phyloP scores from a whole-genome alignment of 2,113 vertebrate genomes.

The Piliocolobus tephrosceles region DNA sequence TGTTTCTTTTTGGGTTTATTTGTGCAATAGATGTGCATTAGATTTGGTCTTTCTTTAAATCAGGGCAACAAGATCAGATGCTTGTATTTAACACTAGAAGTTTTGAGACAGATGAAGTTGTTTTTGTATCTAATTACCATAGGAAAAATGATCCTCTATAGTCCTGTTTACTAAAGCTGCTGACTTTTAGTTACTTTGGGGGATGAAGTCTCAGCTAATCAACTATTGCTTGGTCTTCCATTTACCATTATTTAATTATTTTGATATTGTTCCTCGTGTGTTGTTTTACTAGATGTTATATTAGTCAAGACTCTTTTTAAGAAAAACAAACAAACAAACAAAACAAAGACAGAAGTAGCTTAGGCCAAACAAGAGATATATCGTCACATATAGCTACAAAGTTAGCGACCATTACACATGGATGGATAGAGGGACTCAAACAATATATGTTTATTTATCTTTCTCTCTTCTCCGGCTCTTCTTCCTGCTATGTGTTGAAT shows the following conservation, averaged over 20 bases:
- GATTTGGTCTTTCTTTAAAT: not conserved
- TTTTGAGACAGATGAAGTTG: not conserved
- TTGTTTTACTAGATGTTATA: not conserved
- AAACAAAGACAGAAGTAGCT: not conserved
- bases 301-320: not conserved
- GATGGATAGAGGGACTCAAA: not conserved
- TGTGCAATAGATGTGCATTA: not conserved
- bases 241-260: not conserved
- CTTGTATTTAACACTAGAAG: not conserved
- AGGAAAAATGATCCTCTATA: not conserved
- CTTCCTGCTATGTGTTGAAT: not conserved
- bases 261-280: not conserved
- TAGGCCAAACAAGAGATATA: not conserved
- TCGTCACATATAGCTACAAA: not conserved
- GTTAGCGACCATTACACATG: not conserved
- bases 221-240: not conserved
- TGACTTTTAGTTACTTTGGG: not conserved
- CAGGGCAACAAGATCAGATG: not conserved
- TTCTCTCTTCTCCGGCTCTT: not conserved
- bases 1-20: not conserved
- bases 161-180: not conserved
- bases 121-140: not conserved
- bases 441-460: not conserved
- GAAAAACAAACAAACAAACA: too few species aligned
- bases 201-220: not conserved